Percentiles rank a stretch among this genome's conserved stretches.
Evolutionary conservation across 1,140 invertebrate genomes (phyloP).

Genomic region (Sarcophaga bullata): DNA sequence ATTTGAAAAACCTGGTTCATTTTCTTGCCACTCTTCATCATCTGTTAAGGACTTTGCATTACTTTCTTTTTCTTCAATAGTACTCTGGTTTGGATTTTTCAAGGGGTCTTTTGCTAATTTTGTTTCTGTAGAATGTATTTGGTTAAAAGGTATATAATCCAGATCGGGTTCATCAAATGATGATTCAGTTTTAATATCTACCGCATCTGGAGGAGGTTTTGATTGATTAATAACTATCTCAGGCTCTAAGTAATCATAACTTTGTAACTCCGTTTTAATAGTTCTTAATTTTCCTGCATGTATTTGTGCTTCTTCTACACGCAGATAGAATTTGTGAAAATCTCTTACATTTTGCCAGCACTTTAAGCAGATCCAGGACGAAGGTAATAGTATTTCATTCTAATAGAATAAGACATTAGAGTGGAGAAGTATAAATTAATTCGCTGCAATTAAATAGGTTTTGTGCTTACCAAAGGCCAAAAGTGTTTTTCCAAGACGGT

Average conservation of each 20-base stretch:
- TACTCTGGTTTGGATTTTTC: too few relatives aligned
- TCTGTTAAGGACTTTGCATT: neutral
- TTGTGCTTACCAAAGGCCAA: conserved; percentile 13
- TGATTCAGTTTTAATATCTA: too few relatives aligned
- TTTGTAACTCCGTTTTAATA: neutral
- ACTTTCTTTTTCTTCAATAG: neutral
- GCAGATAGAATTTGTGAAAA: conserved; percentile 21
- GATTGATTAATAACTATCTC: too few relatives aligned
- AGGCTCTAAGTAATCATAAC: too few relatives aligned
- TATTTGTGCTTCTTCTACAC: neutral
- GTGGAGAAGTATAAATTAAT: neutral
- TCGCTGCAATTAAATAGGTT: neutral
- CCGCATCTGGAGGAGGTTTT: too few relatives aligned
- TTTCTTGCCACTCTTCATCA: too few relatives aligned
- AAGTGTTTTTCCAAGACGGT: conserved; percentile 4
- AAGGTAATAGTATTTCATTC: neutral
- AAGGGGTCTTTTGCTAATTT: too few relatives aligned
- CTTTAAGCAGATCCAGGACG: neutral
- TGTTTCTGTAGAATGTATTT: too few relatives aligned
- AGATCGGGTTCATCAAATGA: too few relatives aligned
- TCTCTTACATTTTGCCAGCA: neutral
- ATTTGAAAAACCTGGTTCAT: too few relatives aligned
- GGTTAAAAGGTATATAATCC: too few relatives aligned
- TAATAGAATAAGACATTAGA: neutral
- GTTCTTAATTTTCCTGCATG: neutral